Evolutionary conservation across 92 coral and sea anemone genomes (phyloP).

Genomic region (Porites cylindrica): DNA sequence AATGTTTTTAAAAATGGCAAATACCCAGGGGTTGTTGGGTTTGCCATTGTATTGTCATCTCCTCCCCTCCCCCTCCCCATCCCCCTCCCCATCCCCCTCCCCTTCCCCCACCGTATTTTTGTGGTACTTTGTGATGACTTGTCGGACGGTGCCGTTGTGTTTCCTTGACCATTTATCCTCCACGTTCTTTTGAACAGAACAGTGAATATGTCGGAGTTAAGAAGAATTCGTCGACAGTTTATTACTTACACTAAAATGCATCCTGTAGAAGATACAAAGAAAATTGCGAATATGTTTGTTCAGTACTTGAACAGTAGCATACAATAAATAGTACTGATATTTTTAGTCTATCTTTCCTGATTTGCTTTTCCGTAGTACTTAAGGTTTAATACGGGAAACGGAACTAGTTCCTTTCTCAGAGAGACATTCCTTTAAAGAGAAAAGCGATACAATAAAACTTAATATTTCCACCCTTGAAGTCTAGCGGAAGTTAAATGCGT

Average conservation of each 20-base stretch:
- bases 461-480: too few species aligned
- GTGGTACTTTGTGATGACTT: not conserved
- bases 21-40: too few species aligned
- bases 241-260: constrained; percentile 94
- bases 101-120: not conserved
- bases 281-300: constrained; percentile 96
- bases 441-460: too few species aligned
- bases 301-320: constrained; percentile 90
- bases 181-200: constrained; percentile 83
- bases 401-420: not conserved
- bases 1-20: too few species aligned
- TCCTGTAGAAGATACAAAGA: constrained; percentile 94
- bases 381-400: too few species aligned
- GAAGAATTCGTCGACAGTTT: constrained; percentile 92
- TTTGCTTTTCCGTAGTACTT: not conserved
- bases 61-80: not conserved
- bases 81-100: not conserved
- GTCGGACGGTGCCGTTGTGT: not conserved
- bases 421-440: not conserved
- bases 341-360: not conserved
- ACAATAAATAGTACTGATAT: constrained; percentile 40
- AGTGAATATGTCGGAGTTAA: constrained; percentile 92
- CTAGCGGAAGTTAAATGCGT: too few species aligned
- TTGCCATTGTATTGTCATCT: not conserved
- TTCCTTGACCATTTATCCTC: constrained; percentile 55